Conservation (phyloP, 2,888 invertebrate species). For the Nomada lathburiana region DNA sequence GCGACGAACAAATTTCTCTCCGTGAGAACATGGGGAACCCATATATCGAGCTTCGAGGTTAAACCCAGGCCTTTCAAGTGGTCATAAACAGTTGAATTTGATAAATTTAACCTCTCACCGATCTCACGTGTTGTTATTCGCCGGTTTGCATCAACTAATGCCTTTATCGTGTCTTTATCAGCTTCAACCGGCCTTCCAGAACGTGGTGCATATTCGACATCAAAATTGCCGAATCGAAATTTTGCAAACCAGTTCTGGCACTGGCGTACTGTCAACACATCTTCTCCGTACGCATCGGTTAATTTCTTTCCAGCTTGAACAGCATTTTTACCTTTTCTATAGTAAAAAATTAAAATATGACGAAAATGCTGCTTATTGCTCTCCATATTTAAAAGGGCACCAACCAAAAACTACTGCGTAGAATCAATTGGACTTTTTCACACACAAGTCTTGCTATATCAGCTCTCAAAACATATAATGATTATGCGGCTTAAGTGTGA, state of each 20-base stretch:
- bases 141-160: slow-evolving; percentile 55
- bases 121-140: slow-evolving; percentile 68
- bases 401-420: slow-evolving; percentile 65
- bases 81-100: slow-evolving; percentile 48
- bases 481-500: slow-evolving; percentile 9
- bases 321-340: slow-evolving; percentile 54
- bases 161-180: slow-evolving; percentile 1
- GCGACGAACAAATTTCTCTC: slow-evolving; percentile 35
- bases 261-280: slow-evolving; percentile 62
- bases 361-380: slow-evolving; percentile 52
- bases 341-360: slow-evolving; percentile 7
- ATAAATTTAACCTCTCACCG: slow-evolving; percentile 65
- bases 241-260: slow-evolving; percentile 68
- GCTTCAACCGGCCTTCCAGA: slow-evolving; percentile 15
- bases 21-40: slow-evolving; percentile 57
- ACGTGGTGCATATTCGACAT: slow-evolving; percentile 21
- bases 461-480: slow-evolving; percentile 13
- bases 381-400: slow-evolving; percentile 62
- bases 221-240: slow-evolving; percentile 51
- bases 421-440: slow-evolving; percentile 58
- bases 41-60: slow-evolving; percentile 50
- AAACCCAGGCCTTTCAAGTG: slow-evolving; percentile 64
- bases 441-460: slow-evolving; percentile 49
- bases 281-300: slow-evolving; percentile 66
- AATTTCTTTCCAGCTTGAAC: slow-evolving; percentile 50